These are phyloP conservation scores for Bubo blakistoni DNA, from an alignment of 2,113 vertebrate species.

Conservation along the genomic window DNA sequence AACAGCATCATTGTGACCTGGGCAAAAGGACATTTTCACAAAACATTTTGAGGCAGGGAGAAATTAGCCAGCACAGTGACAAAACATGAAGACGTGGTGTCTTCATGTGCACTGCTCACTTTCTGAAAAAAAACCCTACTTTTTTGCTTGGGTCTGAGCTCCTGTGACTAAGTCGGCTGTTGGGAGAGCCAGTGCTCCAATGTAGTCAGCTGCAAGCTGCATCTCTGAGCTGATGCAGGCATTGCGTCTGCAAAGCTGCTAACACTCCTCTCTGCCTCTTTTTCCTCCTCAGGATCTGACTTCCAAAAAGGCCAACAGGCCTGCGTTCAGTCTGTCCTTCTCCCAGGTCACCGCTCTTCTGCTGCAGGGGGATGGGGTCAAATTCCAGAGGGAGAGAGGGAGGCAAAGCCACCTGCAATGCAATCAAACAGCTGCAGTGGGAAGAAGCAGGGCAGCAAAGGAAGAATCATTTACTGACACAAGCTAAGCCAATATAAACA, in stretches of 20 bases:
- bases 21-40: not conserved
- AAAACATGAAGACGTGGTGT: not conserved
- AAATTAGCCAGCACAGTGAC: not conserved
- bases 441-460: not conserved
- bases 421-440: not conserved
- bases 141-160: not conserved
- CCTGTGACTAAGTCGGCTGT: not conserved
- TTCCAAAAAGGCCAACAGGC: not conserved
- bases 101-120: not conserved
- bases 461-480: constrained; percentile 27
- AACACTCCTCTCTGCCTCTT: not conserved
- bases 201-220: not conserved
- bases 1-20: not conserved
- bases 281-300: not conserved
- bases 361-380: not conserved
- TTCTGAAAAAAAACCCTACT: not conserved
- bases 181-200: not conserved
- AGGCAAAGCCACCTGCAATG: constrained; percentile 6
- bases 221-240: not conserved
- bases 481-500: constrained; percentile 56
- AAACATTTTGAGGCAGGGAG: not conserved
- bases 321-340: not conserved
- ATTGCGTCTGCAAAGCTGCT: not conserved
- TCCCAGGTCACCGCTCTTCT: not conserved
- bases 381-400: not conserved